Conservation (phyloP, 2,113 vertebrate species). For the Isurus oxyrinchus region DNA sequence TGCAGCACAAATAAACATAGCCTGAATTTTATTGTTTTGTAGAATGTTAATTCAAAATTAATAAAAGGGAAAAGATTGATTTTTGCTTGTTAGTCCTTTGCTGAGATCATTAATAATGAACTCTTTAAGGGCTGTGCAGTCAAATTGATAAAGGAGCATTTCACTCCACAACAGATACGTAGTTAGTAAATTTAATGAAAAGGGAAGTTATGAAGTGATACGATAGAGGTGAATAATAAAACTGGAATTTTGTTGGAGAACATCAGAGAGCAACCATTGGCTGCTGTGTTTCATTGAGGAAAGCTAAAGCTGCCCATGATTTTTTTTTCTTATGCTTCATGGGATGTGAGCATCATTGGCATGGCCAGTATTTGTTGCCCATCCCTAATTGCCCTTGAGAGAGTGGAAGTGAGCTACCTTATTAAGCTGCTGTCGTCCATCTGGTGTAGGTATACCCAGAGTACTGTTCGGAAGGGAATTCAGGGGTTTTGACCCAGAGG, state of each 20-base stretch:
- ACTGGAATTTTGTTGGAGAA: neutral
- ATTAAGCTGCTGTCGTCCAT: too few species aligned
- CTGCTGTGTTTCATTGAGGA: neutral
- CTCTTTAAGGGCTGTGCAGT: neutral
- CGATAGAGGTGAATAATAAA: neutral
- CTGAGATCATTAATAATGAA: neutral
- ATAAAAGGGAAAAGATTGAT: neutral
- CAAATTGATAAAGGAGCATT: slow-evolving; percentile 3
- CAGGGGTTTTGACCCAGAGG: too few species aligned
- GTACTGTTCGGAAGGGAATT: too few species aligned
- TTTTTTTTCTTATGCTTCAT: too few species aligned
- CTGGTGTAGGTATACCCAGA: too few species aligned
- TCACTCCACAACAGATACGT: neutral
- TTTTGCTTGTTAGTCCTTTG: neutral
- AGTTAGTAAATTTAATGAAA: neutral
- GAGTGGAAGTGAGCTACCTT: too few species aligned
- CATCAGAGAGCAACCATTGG: neutral
- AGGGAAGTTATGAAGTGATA: neutral
- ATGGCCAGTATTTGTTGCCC: too few species aligned
- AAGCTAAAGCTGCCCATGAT: neutral
- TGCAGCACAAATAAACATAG: too few species aligned
- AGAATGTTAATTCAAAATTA: neutral
- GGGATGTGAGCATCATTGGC: too few species aligned
- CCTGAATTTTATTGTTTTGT: neutral
- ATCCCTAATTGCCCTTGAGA: too few species aligned